Evolutionary conservation across 2,113 vertebrate species (phyloP).

Genomic region (Capreolus pygargus): DNA sequence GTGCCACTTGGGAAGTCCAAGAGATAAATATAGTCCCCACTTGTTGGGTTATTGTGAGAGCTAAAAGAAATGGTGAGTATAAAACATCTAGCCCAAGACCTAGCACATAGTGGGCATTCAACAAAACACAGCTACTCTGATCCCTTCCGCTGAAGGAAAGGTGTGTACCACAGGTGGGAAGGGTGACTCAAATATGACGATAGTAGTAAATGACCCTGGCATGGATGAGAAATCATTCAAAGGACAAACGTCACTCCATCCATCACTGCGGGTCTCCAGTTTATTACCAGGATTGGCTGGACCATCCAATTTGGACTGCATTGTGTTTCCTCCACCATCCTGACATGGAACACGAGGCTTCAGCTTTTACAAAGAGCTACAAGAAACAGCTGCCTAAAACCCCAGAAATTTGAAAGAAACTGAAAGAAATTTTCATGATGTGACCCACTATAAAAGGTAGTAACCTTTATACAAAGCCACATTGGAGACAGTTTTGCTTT

Average conservation of each 20-base stretch:
- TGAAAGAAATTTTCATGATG: background rate
- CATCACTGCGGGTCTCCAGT: fast-evolving
- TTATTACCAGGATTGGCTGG: background rate
- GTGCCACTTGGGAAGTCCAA: background rate
- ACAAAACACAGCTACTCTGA: background rate
- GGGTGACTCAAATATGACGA: fast-evolving
- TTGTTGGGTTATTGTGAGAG: background rate
- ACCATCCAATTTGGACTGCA: too few species aligned
- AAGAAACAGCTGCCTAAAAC: background rate
- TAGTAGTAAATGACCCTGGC: background rate
- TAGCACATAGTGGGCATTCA: fast-evolving
- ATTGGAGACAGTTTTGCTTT: background rate
- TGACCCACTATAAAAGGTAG: background rate
- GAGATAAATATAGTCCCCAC: background rate
- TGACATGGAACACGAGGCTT: background rate
- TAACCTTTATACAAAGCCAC: background rate
- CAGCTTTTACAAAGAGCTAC: background rate
- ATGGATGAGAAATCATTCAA: fast-evolving
- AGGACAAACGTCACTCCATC: background rate
- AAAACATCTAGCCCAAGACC: background rate
- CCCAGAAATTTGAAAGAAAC: background rate
- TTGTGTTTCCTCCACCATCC: background rate
- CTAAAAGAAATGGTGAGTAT: background rate
- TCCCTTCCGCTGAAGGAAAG: background rate
- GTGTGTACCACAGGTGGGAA: background rate